A percentile compares a stretch with the other conserved stretches of the same genome.
Conservation (phyloP, 2,888 invertebrate genomes). For the Cheilosia vulpina region DNA sequence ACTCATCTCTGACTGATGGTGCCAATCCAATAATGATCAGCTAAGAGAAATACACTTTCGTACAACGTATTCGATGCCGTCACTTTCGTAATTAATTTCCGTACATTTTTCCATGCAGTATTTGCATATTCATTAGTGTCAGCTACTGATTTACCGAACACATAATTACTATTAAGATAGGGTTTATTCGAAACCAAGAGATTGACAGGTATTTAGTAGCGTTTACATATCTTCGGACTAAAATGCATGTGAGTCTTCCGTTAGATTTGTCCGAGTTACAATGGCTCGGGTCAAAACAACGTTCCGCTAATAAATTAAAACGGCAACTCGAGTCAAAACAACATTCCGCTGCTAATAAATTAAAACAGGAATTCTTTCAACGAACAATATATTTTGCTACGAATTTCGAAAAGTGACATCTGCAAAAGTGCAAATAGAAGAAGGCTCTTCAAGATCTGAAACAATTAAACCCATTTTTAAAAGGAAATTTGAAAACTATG, state of each 20-base stretch:
- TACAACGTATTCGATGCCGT: conserved; percentile 5
- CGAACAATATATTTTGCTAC: too few species aligned
- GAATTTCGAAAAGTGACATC: too few species aligned
- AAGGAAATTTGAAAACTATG: neutral
- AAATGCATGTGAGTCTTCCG: too few species aligned
- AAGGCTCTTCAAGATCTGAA: neutral
- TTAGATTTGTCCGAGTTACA: too few species aligned
- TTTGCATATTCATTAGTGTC: conserved; percentile 19
- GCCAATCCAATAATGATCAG: conserved; percentile 8
- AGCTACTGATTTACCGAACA: conserved; percentile 12
- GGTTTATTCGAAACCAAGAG: neutral
- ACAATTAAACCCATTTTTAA: neutral
- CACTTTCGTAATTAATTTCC: conserved; percentile 25
- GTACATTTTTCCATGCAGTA: neutral
- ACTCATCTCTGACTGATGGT: neutral
- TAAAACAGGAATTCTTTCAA: too few species aligned
- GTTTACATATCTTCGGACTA: neutral
- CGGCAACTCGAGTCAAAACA: too few species aligned
- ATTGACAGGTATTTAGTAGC: neutral
- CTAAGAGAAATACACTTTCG: conserved; percentile 4
- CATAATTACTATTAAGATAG: conserved; percentile 12
- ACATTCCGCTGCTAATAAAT: too few species aligned
- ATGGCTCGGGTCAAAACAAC: too few species aligned
- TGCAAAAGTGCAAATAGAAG: neutral
- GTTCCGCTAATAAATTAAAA: too few species aligned